Base-by-base conservation (phyloP, 2,113 vertebrate species). In the Orthonyx spaldingii region DNA sequence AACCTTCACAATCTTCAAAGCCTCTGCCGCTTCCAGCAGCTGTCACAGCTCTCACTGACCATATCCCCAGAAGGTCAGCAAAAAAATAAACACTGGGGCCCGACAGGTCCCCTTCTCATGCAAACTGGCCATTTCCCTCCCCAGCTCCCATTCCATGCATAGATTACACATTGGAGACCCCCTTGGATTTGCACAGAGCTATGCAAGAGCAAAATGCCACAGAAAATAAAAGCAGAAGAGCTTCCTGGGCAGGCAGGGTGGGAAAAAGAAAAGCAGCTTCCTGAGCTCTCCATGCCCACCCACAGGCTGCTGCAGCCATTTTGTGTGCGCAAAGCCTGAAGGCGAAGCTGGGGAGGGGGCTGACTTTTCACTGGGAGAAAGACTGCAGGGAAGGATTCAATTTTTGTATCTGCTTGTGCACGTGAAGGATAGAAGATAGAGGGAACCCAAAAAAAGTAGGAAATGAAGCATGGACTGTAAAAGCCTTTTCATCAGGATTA, bases 1-100 rank as follows among this genome's bases (percentile, higher is more conserved):
- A 96, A 98, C 97, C 98, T 97, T 92, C 96, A 86, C 92, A 97
- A 96, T 97, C 98, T 98, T 98, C 97, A 98, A 98, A 98, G 97
- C 87, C 94, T 94, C 95, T 94, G 94, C 97, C 94, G 97, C 97
- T 97, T 96, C 97, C 90, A 96, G 95, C 97, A 97, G 97, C 97
- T 98, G 98, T 96, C 97, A 96, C 96, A 92, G 95, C 97, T 97
- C 96, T 97, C 97, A 97, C 95, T 97, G 97, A 97, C 97, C 97
- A 97, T 91, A 94, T 85, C 97, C 97, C 94, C 95, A 95, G 91
- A 96, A 96, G 98, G 96, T 98, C 97, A 97, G 96, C 92, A 96
- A 93, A 92, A 96, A 97, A 97, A 98, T 97, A 97, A 98, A 97
- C 97, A 97, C 74, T 97, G 96, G 93, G 94, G 96, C 96, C 94